Percentiles rank a stretch among this genome's conserved stretches.
These are phyloP conservation scores for Athetis lepigone DNA, from an alignment of 2,888 invertebrate genomes.

Conservation along the genomic window DNA sequence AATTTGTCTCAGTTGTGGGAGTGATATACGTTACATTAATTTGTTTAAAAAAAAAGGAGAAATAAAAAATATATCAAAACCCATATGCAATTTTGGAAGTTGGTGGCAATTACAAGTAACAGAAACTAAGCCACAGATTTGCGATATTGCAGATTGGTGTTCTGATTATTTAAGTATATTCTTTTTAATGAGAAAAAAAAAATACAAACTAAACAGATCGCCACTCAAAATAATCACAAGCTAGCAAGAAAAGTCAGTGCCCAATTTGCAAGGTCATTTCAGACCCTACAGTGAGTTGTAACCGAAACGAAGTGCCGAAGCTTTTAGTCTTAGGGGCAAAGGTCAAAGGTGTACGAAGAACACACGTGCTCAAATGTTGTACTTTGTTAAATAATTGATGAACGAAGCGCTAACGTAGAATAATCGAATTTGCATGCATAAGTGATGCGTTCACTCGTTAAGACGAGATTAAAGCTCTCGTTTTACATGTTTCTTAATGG, in stretches of 20 bases:
- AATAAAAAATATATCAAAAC: too few species aligned
- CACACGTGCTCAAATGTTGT: constrained; percentile 23
- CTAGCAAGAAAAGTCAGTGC: constrained; percentile 19
- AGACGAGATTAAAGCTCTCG: constrained; percentile 21
- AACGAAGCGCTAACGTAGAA: constrained; percentile 47
- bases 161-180: too few species aligned
- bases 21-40: too few species aligned
- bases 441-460: constrained; percentile 11
- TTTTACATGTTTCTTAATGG: constrained; percentile 26
- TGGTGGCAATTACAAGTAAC: too few species aligned
- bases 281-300: constrained; percentile 39
- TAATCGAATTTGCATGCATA: constrained; percentile 50
- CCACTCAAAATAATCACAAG: constrained; percentile 36
- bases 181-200: background rate
- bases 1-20: too few species aligned
- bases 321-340: constrained; percentile 43
- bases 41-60: too few species aligned
- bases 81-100: too few species aligned
- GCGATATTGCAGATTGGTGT: too few species aligned
- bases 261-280: constrained; percentile 47
- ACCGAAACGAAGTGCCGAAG: constrained; percentile 39
- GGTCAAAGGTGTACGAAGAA: constrained; percentile 41
- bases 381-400: constrained; percentile 55
- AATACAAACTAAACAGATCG: constrained; percentile 12
- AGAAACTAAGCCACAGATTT: too few species aligned